A percentile compares a stretch with the other conserved stretches of the same genome.
Conservation (phyloP, 2,888 invertebrate species). For the Phyllotreta striolata region DNA sequence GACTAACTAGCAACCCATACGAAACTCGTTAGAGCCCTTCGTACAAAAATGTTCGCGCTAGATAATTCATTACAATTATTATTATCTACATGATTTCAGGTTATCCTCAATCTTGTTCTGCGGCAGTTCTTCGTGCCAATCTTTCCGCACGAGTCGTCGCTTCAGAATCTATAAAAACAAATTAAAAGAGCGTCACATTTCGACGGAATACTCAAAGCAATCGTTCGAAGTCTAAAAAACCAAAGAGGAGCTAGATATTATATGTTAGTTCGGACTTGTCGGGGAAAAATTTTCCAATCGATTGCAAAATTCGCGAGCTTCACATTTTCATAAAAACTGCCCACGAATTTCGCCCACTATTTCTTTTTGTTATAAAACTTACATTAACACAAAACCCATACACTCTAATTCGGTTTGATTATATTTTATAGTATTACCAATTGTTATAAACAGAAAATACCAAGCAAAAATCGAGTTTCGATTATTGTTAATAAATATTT, state of each 20-base stretch:
- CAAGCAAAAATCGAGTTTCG: too few species aligned
- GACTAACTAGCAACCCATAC: constrained; percentile 1
- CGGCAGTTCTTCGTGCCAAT: constrained; percentile 51
- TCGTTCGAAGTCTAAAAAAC: background rate
- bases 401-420: too few species aligned
- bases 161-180: constrained; percentile 51
- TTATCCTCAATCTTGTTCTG: constrained; percentile 48
- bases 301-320: too few species aligned
- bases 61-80: constrained; percentile 4
- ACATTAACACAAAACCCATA: too few species aligned
- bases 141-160: constrained; percentile 51
- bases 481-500: too few species aligned
- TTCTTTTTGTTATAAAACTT: too few species aligned
- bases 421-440: too few species aligned
- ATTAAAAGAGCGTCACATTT: constrained; percentile 10
- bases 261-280: too few species aligned
- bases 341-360: too few species aligned
- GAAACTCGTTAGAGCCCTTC: background rate
- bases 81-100: constrained; percentile 27
- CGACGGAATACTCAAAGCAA: background rate
- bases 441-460: too few species aligned
- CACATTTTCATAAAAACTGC: too few species aligned
- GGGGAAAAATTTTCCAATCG: too few species aligned
- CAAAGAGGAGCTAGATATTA: background rate
- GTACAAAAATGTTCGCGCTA: constrained; percentile 18